These are phyloP conservation scores for Cephalopholis sonnerati DNA, from an alignment of 2,113 vertebrate species.

Conservation along the genomic window DNA sequence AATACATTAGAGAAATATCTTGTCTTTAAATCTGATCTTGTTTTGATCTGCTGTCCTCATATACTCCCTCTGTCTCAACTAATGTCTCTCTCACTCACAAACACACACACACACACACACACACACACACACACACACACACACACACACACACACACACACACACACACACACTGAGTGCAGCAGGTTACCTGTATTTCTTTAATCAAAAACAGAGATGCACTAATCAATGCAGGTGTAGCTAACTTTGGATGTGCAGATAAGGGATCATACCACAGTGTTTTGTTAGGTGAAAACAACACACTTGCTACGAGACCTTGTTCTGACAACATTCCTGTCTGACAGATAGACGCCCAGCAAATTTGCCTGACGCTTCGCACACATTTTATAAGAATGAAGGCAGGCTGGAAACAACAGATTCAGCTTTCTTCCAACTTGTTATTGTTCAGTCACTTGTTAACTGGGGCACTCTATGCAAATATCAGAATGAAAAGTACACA, in stretches of 20 bases:
- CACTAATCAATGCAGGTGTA: not conserved
- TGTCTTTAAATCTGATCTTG: not conserved
- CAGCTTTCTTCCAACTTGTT: not conserved
- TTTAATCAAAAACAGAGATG: slow-evolving; percentile 7
- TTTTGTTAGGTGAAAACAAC: slow-evolving; percentile 12
- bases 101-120: not conserved
- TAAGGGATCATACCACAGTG: not conserved
- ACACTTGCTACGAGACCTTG: not conserved
- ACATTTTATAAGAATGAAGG: slow-evolving; percentile 61
- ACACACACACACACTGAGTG: not conserved
- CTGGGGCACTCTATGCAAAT: not conserved
- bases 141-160: not conserved
- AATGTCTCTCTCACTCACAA: not conserved
- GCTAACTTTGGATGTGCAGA: not conserved
- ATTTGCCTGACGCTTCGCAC: not conserved
- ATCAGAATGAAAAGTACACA: not conserved
- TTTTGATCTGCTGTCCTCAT: not conserved
- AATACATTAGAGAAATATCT: not conserved
- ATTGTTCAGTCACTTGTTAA: not conserved
- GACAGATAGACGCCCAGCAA: not conserved
- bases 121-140: not conserved
- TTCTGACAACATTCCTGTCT: slow-evolving; percentile 43
- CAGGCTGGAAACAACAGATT: not conserved
- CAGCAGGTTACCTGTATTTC: not conserved
- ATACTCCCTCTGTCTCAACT: not conserved